Base-by-base conservation (phyloP, 2,113 vertebrate species). In the Microcebus ravelobensis region DNA sequence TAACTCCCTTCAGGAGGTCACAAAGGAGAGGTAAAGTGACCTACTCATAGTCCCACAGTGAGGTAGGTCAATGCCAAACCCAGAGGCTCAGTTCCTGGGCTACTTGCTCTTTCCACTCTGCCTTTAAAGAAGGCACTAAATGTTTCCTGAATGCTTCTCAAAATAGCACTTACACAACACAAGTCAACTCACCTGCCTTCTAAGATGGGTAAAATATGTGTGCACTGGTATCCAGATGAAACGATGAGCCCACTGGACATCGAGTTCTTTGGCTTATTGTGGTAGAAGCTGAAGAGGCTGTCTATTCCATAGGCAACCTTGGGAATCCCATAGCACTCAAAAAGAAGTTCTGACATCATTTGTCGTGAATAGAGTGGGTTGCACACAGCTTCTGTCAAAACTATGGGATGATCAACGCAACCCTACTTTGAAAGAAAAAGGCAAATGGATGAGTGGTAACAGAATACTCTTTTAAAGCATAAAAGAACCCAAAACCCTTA, bases 221-320 rank as follows among this genome's bases (percentile, higher is more conserved):
- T 99, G 91, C 99, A 99, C 96, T 99, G 99, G 97, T 99, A 99
- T 31, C 99, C 99, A 2, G 99, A 99, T 9, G 99, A 99, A 93
- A 99, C 97, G 31, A 99, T 98, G 29, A 99, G 97, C 21, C 99
- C 99, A 0, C 98, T 99, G 96, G 98, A 98, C 20, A 98, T 97
- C 18, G 97, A 96, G 76, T 31, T 97, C 73, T 98, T 98, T 63
- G 39, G 96, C 74, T 98, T 98, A 97, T 99, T 99, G 98, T 99
- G 98, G 96, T 99, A 99, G 97, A 99, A 99, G 74, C 99, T 99
- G 98, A 99, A 99, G 88, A 99, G 98, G 50, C 99, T 98, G 90
- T 99, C 99, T 67, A 99, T 98, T 0, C 99, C 99, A 14, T 99
- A 99, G 17, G 99, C 99, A 73, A 99, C 98, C 57, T 99, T 99